These are phyloP conservation scores for Rhodophaea formosa DNA, from an alignment of 2,888 invertebrate species.

Conservation along the genomic window DNA sequence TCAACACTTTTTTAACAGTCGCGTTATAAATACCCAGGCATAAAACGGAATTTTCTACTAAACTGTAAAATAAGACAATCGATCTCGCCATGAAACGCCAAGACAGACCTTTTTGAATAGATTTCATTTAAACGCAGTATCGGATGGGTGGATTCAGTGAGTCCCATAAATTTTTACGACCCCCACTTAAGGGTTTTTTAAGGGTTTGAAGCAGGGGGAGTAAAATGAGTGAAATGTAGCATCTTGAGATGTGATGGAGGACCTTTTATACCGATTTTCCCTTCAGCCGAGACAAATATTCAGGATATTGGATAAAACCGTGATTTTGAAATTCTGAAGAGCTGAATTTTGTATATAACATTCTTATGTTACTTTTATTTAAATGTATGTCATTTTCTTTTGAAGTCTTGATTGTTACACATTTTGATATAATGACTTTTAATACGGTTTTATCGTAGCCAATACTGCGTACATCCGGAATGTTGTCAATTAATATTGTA, in stretches of 20 bases:
- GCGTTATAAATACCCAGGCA: too few species aligned
- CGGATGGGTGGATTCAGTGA: slow-evolving; percentile 4
- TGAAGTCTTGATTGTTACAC: too few species aligned
- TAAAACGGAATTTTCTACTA: background rate
- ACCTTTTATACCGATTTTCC: background rate
- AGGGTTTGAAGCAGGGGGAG: slow-evolving; percentile 4
- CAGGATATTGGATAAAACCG: background rate
- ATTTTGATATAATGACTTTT: too few species aligned
- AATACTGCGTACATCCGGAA: too few species aligned
- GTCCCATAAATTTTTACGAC: slow-evolving; percentile 10
- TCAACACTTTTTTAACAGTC: too few species aligned
- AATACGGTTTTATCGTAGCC: too few species aligned
- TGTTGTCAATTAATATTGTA: too few species aligned
- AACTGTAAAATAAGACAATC: background rate
- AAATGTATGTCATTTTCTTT: too few species aligned
- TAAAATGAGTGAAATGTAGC: slow-evolving; percentile 4
- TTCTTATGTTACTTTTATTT: too few species aligned
- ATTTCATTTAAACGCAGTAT: background rate
- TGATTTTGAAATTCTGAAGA: background rate
- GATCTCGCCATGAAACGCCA: background rate
- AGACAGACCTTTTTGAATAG: background rate
- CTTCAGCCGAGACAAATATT: background rate
- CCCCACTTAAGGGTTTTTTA: slow-evolving; percentile 6
- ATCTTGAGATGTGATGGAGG: slow-evolving; percentile 2
- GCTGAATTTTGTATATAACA: too few species aligned